A percentile compares a stretch with the other conserved stretches of the same genome.
These are phyloP conservation scores for Acipenser oxyrinchus DNA, from an alignment of 2,797 vertebrate genomes.

Conservation along the genomic window DNA sequence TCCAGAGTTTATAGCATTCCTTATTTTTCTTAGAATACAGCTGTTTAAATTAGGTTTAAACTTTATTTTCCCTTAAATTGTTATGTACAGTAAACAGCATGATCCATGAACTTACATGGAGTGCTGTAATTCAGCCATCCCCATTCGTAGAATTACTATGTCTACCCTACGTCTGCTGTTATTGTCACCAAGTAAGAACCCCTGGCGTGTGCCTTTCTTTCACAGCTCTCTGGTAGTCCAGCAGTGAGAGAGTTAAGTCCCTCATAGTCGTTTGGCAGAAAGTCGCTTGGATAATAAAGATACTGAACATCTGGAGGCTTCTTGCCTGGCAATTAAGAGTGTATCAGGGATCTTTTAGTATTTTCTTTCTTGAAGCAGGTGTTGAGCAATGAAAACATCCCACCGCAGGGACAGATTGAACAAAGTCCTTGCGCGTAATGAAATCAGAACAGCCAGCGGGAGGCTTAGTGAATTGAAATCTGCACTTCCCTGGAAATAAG, in stretches of 20 bases:
- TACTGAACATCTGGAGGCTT: not conserved
- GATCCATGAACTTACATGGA: no score
- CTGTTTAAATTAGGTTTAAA: no score
- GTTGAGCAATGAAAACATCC: not conserved
- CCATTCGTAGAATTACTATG: no score
- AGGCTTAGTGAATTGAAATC: not conserved
- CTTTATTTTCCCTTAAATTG: no score
- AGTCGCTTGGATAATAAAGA: not conserved
- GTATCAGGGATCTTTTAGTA: not conserved
- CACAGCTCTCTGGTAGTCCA: no score
- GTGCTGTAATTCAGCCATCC: no score
- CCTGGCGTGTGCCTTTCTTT: no score
- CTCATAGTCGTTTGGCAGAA: not conserved
- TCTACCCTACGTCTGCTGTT: no score
- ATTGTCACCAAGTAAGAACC: no score
- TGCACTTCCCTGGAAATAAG: not conserved
- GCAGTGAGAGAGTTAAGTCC: not conserved
- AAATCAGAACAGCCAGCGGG: not conserved
- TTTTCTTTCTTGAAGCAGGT: not conserved
- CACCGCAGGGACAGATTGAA: not conserved
- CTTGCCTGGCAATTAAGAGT: not conserved
- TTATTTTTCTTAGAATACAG: no score
- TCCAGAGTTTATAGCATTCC: no score
- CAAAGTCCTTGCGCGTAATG: not conserved
- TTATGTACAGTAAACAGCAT: no score